Percentiles rank a stretch among this genome's conserved stretches.
Conservation (phyloP, 2,113 vertebrate species). For the Mesitornis unicolor region DNA sequence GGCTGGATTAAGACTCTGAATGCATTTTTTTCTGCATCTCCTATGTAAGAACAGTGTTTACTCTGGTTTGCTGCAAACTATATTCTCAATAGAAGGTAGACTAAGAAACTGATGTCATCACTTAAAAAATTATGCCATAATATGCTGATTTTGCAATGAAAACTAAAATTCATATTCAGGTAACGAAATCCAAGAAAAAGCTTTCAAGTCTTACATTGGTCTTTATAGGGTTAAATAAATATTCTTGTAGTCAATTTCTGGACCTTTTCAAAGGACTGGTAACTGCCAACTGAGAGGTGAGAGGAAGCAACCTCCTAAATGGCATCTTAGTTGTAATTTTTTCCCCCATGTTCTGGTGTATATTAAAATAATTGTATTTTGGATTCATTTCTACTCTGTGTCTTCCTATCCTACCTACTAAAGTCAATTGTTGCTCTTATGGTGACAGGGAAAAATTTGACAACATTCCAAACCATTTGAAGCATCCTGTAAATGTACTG, state of each 20-base stretch:
- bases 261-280: neutral
- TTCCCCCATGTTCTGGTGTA: neutral
- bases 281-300: neutral
- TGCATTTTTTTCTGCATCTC: neutral
- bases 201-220: neutral
- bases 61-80: neutral
- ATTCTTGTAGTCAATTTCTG: neutral
- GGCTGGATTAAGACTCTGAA: neutral
- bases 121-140: fast-evolving
- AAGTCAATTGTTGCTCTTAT: neutral
- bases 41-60: neutral
- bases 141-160: neutral
- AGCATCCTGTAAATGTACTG: neutral
- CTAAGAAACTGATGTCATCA: neutral
- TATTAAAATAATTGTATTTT: neutral
- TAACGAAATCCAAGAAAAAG: neutral
- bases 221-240: neutral
- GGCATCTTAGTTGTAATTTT: neutral
- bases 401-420: neutral
- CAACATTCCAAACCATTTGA: neutral
- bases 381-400: neutral
- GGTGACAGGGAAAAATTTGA: neutral
- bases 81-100: neutral
- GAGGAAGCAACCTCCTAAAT: neutral
- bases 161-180: neutral